Evolutionary conservation across 2,888 invertebrate species (phyloP).

Genomic region (Mesoligia furuncula): DNA sequence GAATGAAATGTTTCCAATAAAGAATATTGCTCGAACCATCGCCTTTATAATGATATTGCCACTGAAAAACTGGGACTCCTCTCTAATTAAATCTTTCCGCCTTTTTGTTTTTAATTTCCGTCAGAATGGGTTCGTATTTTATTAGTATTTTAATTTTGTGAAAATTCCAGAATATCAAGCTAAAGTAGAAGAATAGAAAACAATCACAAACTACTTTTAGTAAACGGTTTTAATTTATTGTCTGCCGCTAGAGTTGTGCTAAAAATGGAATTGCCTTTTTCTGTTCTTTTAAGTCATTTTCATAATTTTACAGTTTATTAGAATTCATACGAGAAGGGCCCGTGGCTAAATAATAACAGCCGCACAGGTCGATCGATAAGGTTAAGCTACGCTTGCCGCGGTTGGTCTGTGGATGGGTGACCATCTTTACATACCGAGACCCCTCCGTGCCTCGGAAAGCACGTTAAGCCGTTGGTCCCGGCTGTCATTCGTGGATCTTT

Average conservation of each 20-base stretch:
- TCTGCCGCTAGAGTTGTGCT: neutral
- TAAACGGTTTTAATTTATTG: neutral
- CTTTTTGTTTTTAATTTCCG: constrained; percentile 74
- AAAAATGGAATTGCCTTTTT: neutral
- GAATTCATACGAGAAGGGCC: neutral
- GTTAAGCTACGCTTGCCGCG: too few relatives aligned
- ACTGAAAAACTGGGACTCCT: constrained; percentile 64
- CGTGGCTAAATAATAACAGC: too few relatives aligned
- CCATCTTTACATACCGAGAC: too few relatives aligned
- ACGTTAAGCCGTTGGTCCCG: too few relatives aligned
- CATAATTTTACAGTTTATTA: neutral
- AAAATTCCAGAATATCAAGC: constrained; percentile 58
- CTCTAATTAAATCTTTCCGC: constrained; percentile 75
- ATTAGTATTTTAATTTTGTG: constrained; percentile 69
- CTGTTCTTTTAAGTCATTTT: neutral
- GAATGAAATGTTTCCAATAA: constrained; percentile 59
- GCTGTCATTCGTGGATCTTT: too few relatives aligned
- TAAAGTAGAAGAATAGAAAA: constrained; percentile 48
- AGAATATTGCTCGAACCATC: constrained; percentile 49
- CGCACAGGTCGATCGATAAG: too few relatives aligned
- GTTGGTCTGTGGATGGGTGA: too few relatives aligned
- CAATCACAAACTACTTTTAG: constrained; percentile 21
- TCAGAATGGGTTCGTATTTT: constrained; percentile 69
- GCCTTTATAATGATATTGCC: constrained; percentile 67
- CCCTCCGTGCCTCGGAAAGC: too few relatives aligned